Conservation (phyloP, 2,113 vertebrate species). For the Salvelinus fontinalis region DNA sequence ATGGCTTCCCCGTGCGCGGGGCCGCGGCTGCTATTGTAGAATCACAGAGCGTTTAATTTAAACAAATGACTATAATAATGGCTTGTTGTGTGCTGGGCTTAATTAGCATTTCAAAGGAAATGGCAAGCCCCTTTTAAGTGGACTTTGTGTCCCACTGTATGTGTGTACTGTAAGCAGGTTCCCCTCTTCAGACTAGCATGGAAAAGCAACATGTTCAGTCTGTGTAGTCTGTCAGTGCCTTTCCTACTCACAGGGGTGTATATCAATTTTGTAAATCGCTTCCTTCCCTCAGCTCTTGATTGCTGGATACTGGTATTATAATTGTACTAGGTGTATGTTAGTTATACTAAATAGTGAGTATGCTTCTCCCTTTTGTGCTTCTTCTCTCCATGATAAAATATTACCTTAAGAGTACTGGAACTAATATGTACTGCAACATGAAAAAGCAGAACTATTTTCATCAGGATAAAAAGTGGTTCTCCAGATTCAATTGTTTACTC, state of each 20-base stretch:
- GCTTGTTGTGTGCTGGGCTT: conserved; percentile 90
- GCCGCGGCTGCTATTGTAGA: conserved; percentile 91
- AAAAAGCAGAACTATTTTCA: conserved; percentile 36
- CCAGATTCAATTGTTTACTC: conserved; percentile 68
- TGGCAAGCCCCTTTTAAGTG: conserved; percentile 58
- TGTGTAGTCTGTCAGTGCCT: background rate
- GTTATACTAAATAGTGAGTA: background rate
- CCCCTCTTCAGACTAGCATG: conserved; percentile 24
- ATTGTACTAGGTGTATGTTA: background rate
- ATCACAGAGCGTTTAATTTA: conserved; percentile 98
- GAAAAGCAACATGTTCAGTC: conserved; percentile 45
- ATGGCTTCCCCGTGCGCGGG: conserved; percentile 83
- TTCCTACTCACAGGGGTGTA: background rate
- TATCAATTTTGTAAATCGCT: background rate
- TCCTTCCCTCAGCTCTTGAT: background rate
- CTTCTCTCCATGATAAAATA: background rate
- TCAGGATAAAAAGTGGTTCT: conserved; percentile 57
- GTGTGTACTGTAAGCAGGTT: conserved; percentile 3
- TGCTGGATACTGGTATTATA: background rate
- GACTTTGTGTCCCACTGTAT: conserved; percentile 30
- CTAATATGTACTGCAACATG: background rate
- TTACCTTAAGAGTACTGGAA: background rate
- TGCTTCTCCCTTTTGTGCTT: background rate
- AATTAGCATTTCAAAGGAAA: conserved; percentile 92
- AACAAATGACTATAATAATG: conserved; percentile 99